Evolutionary conservation across 1,140 invertebrate genomes (phyloP), one percentile per base, ranked within the genome.

Genomic region (Heterodera carotae): DNA sequence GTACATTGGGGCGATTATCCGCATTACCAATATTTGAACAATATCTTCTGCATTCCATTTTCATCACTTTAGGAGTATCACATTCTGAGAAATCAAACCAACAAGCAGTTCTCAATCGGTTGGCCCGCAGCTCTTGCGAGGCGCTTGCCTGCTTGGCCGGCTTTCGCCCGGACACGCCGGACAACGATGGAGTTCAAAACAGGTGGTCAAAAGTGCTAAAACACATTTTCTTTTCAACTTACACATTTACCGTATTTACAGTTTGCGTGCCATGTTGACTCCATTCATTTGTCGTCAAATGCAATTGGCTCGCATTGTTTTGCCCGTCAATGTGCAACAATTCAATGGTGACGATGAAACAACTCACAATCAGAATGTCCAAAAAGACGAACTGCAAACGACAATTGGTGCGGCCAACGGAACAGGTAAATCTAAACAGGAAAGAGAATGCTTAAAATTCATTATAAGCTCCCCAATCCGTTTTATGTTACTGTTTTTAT

Each of bases 71-170:
- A 77, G 56, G 84, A 12, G 85, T 87, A 18, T 53, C 72, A 6
- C 84, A 88, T 62, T 79, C 71, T 0, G 85, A 86, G 64, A 77
- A 83, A n/a, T 81, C 84, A 15, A 81, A 84, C 87, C 64, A 91
- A 56, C 85, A 97, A 91, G 94, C 97, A 89, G 91, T 95, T 12
- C 92, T 93, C 10, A 99, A 99, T 89, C 92, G 93, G 83, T 90
- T 99, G 78, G 96, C 97, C 0, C 93, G 94, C 87, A 90, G 93
- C 80, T 92, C 93, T 33, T 90, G 96, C 0, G 91, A 89, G 85
- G 95, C 93, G n/a, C 94, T 94, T 88, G 92, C 92, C 62, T 88
- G 93, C 85, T 86, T 96, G 70, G 92, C 92, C 77, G 92, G 95
- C 80, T 92, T 92, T 89, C 90, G 92, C 87, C 72, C 88, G 29